Conservation (phyloP, 2,113 vertebrate species). For the Zosterops japonicus region DNA sequence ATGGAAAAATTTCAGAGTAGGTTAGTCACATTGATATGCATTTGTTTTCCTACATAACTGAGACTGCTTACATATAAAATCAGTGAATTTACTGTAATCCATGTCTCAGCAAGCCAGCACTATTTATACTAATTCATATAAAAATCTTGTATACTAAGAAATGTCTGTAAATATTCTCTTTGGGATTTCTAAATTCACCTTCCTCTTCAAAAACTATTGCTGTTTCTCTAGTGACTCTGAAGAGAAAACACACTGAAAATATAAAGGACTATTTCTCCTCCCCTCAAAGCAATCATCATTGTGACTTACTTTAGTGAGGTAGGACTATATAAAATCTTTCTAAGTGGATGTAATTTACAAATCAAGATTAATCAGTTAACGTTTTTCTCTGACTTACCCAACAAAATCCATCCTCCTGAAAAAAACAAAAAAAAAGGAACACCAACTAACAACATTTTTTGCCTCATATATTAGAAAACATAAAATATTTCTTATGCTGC, state of each 20-base stretch:
- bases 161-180: conserved; percentile 4
- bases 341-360: background rate
- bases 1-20: background rate
- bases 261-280: background rate
- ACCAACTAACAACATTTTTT: background rate
- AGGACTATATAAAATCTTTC: background rate
- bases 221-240: background rate
- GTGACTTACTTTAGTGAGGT: background rate
- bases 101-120: background rate
- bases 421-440: background rate
- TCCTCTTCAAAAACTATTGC: background rate
- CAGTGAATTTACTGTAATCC: background rate
- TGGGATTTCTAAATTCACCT: background rate
- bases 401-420: background rate
- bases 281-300: background rate
- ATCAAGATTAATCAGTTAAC: background rate
- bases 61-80: background rate
- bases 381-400: background rate
- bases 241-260: background rate
- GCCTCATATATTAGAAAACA: background rate
- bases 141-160: background rate
- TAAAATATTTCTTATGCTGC: background rate
- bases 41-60: background rate
- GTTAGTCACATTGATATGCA: background rate
- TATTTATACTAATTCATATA: background rate